Evolutionary conservation across 2,888 invertebrate genomes (phyloP), one percentile per base, ranked within the genome.

Genomic region (Adineta ricciae): DNA sequence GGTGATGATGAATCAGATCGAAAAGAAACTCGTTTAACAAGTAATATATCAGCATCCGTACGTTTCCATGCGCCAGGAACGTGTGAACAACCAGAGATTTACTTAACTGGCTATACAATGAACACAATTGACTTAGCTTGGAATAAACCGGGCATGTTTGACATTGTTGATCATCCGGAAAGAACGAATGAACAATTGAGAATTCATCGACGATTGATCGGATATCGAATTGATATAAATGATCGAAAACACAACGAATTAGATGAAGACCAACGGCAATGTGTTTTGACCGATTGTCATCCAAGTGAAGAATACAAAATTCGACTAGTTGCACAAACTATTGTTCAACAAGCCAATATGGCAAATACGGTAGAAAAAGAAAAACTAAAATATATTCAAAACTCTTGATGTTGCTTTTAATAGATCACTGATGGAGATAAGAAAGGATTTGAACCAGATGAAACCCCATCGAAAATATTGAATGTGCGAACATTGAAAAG

Each of bases 251-350:
- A 90, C 87, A 88, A 89, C 87, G 88, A 88, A 56, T 87, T 91
- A 16, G 88, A 88, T 27, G 88, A 90, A 8, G 87, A 88, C 38
- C 88, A 90, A 24, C 90, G 89, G 87, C 89, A 88, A 84, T 90
- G 90, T 87, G 89, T 89, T 21, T 88, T 91, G 83, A 89, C 90
- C 54, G 90, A 90, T 86, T 90, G 90, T 87, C 88, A 88, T 87
- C 89, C 90, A 24, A 90, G 89, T 36, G 89, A 90, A 85, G 87
- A 87, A 50, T 90, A 90, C 87, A 88, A 87, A 84, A 88, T 90
- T 54, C 89, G 88, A 24, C 88, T 91, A 24, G 88, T 90, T 73
- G 90, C 90, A 84, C 5, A 41, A 41, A 41, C 78, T 38, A n/a
- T 11, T 9, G 11, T 78, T n/a, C 78, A 78, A 78, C 24, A 21